Conservation (phyloP, 2,888 invertebrate genomes). For the Lordiphosa andalusiaca region DNA sequence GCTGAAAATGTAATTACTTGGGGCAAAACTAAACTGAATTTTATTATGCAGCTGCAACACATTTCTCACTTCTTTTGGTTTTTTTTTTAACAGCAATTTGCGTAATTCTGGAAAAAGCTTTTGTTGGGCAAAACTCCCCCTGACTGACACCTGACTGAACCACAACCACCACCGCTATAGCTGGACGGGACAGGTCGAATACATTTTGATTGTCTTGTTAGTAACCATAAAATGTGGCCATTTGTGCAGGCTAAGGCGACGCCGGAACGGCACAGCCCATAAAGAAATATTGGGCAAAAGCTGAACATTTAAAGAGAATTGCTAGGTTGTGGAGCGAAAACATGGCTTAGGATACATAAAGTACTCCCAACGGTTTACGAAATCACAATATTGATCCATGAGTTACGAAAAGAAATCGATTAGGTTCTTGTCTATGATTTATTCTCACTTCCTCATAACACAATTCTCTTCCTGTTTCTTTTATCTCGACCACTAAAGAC, state of each 20-base stretch:
- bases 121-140: constrained; percentile 9
- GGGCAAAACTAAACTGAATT: constrained; percentile 34
- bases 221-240: no score
- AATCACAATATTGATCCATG: no score
- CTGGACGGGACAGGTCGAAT: constrained; percentile 46
- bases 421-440: no score
- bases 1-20: constrained; percentile 31
- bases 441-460: constrained; percentile 22
- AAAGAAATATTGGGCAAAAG: no score
- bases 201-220: constrained; percentile 15
- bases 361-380: no score
- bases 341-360: no score
- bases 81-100: constrained; percentile 31
- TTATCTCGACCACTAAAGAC: not conserved
- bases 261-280: no score
- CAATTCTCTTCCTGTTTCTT: constrained; percentile 5
- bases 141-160: constrained; percentile 60
- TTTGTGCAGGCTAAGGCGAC: no score
- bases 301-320: no score
- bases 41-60: constrained; percentile 34
- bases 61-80: constrained; percentile 49
- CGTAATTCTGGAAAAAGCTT: constrained; percentile 41
- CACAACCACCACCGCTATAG: constrained; percentile 21
- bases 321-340: no score
- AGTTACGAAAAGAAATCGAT: no score